phyloP scores from a whole-genome alignment of 2,888 invertebrate species.

The Uloborus plumipes region DNA sequence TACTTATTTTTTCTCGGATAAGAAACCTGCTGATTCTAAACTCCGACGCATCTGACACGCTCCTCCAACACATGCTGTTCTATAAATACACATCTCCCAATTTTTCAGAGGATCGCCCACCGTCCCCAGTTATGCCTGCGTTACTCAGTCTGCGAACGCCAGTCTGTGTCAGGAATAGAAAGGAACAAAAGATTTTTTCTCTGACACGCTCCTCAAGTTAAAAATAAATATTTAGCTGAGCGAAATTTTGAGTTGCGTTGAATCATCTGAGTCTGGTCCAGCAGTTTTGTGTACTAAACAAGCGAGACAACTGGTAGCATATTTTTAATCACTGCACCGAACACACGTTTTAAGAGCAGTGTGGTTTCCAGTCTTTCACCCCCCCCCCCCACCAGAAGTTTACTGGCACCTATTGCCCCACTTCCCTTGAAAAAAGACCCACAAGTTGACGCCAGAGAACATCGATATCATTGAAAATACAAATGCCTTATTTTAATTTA shows the following conservation, averaged over 20 bases:
- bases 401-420: too few species aligned
- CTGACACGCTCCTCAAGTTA: not conserved
- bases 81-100: not conserved
- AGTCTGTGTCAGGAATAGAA: constrained; percentile 21
- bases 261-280: constrained; percentile 12
- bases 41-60: constrained; percentile 8
- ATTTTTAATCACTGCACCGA: too few species aligned
- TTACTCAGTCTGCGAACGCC: not conserved
- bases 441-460: too few species aligned
- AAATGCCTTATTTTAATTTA: too few species aligned
- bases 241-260: not conserved
- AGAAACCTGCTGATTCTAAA: constrained; percentile 50
- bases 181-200: too few species aligned
- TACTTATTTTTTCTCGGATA: not conserved
- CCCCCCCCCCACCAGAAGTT: too few species aligned
- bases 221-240: constrained; percentile 22
- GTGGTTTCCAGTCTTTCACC: too few species aligned
- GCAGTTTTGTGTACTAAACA: constrained; percentile 18
- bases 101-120: not conserved
- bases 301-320: not conserved
- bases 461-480: too few species aligned
- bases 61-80: constrained; percentile 30
- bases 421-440: too few species aligned
- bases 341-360: too few species aligned
- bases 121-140: not conserved